Percentiles rank a stretch among this genome's conserved stretches.
Evolutionary conservation across 2,797 vertebrate species (phyloP).

Genomic region (Brachymystax lenok): DNA sequence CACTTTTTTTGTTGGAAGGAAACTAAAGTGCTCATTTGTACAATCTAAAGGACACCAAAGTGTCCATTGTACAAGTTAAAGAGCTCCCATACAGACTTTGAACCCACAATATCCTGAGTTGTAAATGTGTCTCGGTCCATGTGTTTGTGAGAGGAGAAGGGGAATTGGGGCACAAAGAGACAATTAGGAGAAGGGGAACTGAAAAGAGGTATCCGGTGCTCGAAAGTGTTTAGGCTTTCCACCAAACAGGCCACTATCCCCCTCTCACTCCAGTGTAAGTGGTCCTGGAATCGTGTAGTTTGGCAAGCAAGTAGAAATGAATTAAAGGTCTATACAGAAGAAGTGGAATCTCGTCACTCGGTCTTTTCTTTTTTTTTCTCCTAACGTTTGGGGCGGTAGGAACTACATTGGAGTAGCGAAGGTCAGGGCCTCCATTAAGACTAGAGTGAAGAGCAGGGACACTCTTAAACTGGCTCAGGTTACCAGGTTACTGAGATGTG

Average conservation of each 20-base stretch:
- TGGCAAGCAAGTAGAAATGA: conserved; percentile 62
- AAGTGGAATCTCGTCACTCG: conserved; percentile 46
- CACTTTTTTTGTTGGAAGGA: neutral
- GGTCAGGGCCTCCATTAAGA: conserved; percentile 78
- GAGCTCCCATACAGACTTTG: neutral
- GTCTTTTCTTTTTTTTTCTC: conserved; percentile 43
- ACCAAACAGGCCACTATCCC: conserved; percentile 36
- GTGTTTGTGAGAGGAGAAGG: neutral
- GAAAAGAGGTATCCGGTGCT: conserved; percentile 33
- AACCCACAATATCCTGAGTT: neutral
- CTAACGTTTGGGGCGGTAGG: conserved; percentile 68
- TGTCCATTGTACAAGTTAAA: neutral
- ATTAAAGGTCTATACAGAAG: conserved; percentile 54
- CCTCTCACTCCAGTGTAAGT: conserved; percentile 53
- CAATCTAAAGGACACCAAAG: neutral
- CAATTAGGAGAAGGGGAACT: conserved; percentile 33
- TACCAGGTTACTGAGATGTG: neutral
- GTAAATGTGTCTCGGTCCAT: too few relatives aligned
- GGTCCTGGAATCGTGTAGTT: conserved; percentile 54
- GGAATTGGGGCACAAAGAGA: conserved; percentile 22
- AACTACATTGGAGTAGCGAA: conserved; percentile 67
- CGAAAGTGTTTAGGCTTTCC: conserved; percentile 29
- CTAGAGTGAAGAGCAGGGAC: conserved; percentile 60
- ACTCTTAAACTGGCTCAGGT: conserved; percentile 32
- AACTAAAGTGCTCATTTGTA: neutral